phyloP scores from a whole-genome alignment of 35 echinoderm and acorn worm genomes.

The Apostichopus californicus region DNA sequence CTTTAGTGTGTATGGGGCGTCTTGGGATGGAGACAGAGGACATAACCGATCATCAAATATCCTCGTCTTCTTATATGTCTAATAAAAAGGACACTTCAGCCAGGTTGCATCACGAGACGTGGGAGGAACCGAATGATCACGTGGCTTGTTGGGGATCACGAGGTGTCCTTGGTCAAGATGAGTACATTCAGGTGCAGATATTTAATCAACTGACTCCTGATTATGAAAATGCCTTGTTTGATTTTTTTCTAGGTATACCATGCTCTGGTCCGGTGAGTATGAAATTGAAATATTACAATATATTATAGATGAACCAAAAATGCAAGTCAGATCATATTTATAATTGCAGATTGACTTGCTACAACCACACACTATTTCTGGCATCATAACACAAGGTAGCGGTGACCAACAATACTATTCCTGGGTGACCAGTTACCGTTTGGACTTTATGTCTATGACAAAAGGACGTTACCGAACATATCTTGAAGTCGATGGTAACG shows the following conservation, averaged over 20 bases:
- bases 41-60: conserved; percentile 51
- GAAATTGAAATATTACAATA: too few species aligned
- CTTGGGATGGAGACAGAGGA: conserved; percentile 66
- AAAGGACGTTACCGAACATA: conserved; percentile 44
- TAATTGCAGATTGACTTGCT: conserved; percentile 54
- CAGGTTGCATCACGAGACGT: conserved; percentile 52
- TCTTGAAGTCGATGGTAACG: conserved; percentile 51
- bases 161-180: conserved; percentile 28
- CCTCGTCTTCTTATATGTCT: conserved; percentile 26
- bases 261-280: too few species aligned
- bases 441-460: conserved; percentile 35
- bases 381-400: conserved; percentile 76
- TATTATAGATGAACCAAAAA: too few species aligned
- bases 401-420: conserved; percentile 34
- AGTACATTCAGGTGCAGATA: conserved; percentile 65
- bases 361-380: conserved; percentile 67
- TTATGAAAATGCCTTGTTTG: too few species aligned
- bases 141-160: conserved; percentile 59
- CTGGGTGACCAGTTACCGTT: conserved; percentile 65
- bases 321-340: background rate
- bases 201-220: too few species aligned
- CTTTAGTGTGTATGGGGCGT: conserved; percentile 54
- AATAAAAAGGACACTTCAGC: background rate
- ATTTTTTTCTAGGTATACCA: too few species aligned
- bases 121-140: background rate